Evolutionary conservation across 2,113 vertebrate genomes (phyloP).

Genomic region (Eira barbara): DNA sequence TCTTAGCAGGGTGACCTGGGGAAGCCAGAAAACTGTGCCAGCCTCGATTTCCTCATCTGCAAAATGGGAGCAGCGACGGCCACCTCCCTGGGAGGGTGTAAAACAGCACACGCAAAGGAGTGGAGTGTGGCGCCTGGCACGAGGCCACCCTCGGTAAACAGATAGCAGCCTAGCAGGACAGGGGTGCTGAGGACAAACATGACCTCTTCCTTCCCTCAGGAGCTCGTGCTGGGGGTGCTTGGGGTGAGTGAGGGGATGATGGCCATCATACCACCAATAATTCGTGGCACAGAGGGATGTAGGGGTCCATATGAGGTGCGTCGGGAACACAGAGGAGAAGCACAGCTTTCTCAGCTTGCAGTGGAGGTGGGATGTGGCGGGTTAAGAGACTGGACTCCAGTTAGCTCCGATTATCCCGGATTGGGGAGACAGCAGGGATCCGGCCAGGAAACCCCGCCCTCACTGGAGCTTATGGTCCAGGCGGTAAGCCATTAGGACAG

Average conservation of each 20-base stretch:
- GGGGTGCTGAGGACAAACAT: rapidly evolving
- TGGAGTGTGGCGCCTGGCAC: not conserved
- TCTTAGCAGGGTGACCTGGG: not conserved
- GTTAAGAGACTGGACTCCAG: not conserved
- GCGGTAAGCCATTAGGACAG: not conserved
- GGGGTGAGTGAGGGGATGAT: rapidly evolving
- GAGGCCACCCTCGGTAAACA: not conserved
- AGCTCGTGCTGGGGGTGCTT: not conserved
- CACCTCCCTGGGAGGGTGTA: not conserved
- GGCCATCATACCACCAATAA: not conserved
- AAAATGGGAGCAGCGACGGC: not conserved
- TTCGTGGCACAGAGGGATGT: not conserved
- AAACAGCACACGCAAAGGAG: not conserved
- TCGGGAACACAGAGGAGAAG: not conserved
- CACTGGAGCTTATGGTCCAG: not conserved
- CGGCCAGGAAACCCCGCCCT: not conserved
- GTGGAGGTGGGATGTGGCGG: not conserved
- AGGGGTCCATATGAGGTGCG: not conserved
- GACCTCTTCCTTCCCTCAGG: not conserved
- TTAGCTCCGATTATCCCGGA: not conserved
- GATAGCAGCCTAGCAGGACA: not conserved
- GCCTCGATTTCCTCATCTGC: not conserved
- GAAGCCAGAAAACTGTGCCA: rapidly evolving
- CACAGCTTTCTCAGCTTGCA: not conserved
- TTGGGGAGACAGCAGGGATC: not conserved